Conservation (phyloP, 1,140 invertebrate species). For the Paramacrobiotus metropolitanus region DNA sequence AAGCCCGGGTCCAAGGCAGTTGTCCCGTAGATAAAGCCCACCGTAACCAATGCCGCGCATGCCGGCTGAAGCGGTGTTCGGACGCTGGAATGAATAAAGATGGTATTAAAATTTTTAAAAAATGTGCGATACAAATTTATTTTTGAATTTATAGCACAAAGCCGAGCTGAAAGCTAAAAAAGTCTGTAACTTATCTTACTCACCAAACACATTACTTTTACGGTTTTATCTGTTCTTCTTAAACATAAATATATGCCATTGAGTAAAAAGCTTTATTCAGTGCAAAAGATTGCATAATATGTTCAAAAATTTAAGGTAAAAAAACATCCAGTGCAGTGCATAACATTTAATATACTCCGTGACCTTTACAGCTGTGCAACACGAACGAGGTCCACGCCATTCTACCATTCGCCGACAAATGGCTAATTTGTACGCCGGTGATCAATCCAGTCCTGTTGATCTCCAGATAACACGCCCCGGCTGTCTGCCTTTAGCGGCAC, state of each 20-base stretch:
- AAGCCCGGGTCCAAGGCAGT: constrained; percentile 53
- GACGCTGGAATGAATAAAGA: constrained; percentile 35
- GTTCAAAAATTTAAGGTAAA: too few relatives aligned
- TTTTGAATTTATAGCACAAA: too few relatives aligned
- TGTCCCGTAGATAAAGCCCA: constrained; percentile 86
- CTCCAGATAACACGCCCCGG: neutral
- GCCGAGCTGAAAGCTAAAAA: too few relatives aligned
- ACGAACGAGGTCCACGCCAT: constrained; percentile 73
- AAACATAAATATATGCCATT: too few relatives aligned
- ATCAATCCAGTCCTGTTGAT: neutral
- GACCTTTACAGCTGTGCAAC: constrained; percentile 57
- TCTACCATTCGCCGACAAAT: constrained; percentile 20
- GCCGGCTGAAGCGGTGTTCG: constrained; percentile 29
- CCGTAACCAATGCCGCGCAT: constrained; percentile 34
- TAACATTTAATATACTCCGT: too few relatives aligned
- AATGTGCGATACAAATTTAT: too few relatives aligned
- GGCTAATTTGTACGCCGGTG: neutral
- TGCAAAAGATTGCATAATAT: too few relatives aligned
- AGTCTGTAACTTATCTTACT: too few relatives aligned
- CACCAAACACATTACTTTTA: too few relatives aligned
- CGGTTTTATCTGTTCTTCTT: too few relatives aligned
- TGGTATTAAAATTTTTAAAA: constrained; percentile 24
- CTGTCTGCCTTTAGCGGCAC: neutral
- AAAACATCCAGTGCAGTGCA: too few relatives aligned
- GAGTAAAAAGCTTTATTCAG: too few relatives aligned